These are phyloP conservation scores for Echeneis naucrates DNA, from an alignment of 2,797 vertebrate genomes.

Conservation along the genomic window DNA sequence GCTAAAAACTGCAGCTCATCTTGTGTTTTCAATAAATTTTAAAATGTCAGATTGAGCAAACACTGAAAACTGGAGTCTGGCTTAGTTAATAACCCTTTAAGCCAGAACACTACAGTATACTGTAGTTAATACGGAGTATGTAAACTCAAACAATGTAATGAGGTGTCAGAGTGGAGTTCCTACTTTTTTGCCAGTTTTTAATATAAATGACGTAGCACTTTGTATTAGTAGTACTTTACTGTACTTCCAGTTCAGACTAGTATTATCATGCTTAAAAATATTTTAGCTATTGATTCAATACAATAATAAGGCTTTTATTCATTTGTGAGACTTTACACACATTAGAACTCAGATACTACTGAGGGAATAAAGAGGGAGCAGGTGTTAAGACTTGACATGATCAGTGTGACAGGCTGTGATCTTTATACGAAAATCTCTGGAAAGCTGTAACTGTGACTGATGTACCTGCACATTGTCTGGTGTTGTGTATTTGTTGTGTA, in stretches of 20 bases:
- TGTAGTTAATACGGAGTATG: neutral
- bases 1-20: neutral
- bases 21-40: neutral
- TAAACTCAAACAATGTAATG: conserved; percentile 5
- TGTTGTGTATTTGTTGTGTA: neutral
- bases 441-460: conserved; percentile 1
- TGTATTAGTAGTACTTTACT: too few relatives aligned
- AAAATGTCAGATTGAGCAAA: neutral
- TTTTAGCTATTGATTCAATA: neutral
- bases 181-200: neutral
- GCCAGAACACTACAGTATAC: too few relatives aligned
- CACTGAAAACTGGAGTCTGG: neutral
- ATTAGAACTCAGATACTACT: neutral
- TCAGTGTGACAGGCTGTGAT: neutral
- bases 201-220: conserved; percentile 18
- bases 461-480: neutral
- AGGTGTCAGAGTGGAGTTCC: neutral
- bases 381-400: neutral
- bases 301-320: neutral
- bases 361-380: neutral
- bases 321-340: neutral
- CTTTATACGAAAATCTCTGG: neutral
- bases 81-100: neutral
- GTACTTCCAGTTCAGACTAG: neutral
- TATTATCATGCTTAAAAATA: neutral